Base-by-base conservation (phyloP, 2,797 vertebrate species). In the Acropternis orthonyx region DNA sequence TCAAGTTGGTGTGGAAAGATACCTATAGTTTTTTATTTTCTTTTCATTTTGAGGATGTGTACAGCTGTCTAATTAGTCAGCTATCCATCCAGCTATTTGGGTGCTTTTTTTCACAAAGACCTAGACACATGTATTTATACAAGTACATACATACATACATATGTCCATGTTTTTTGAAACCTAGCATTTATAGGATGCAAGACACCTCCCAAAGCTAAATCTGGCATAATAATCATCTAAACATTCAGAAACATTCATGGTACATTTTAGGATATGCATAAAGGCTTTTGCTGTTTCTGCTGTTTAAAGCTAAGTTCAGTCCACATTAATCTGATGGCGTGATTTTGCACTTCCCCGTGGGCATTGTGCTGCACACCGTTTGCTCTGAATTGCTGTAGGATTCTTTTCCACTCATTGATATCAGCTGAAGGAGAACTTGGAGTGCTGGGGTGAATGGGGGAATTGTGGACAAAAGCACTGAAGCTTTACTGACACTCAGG, bases 51-150 rank as follows among this genome's bases (percentile, higher is more conserved):
- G 81, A 76, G 69, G 26, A 54, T 46, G 36, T 44, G 7, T 71
- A 30, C 9, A 82, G 89, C 36, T 72, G 71, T 15, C 54, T 81
- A 61, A 39, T 79, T 78, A 78, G 54, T 75, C 66, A 90, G 51
- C 72, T 74, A 18, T 32, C 58, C 6, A 6, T 26, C 54, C 79
- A 66, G 37, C 55, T 36, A 26, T 65, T 36, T 69, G 62, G 76
- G 73, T 93, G 55, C 51, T 84, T 63, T 78, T 88, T 66, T 76
- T 95, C 51, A 54, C 24, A 62, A 37, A 92, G 46, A 65, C 27
- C 6, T 83, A 93, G 85, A 92, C 88, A 48, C 68, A 69, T 14
- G 16, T 92, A 52, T 90, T 96, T 95, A 90, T 52, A 65, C 26
- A 74, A 78, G 65, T n/a, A 48, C 19, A 68, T n/a, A 48, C 19